Evolutionary conservation across 2,888 invertebrate genomes (phyloP), one percentile per base, ranked within the genome.

Genomic region (Cheilosia urbana): DNA sequence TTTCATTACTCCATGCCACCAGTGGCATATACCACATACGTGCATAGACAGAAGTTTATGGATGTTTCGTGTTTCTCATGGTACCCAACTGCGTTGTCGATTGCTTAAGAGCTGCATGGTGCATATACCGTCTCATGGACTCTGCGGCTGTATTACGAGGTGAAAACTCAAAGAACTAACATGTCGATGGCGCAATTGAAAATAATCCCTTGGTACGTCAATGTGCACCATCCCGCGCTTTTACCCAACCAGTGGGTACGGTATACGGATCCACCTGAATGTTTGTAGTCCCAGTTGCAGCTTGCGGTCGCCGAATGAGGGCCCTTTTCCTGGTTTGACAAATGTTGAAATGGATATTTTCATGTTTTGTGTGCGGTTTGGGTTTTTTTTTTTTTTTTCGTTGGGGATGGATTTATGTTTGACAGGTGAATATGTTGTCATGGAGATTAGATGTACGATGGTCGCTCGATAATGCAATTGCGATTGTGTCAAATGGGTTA

Each of bases 391-490:
- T 11, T 45, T 51, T 53, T 17, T 42, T 5, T 34, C 37, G n/a
- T 4, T 1, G 11, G 9, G 19, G 13, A n/a, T 21, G 83, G 79
- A 83, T 73, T 79, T 47, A 79, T 83, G 82, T 83, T 83, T 78
- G 82, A 83, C 82, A 83, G 82, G 82, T 83, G 82, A 83, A 78
- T 72, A 66, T 72, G 82, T 78, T 78, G 82, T 78, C 66, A 72
- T 40, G 57, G 73, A 57, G 79, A 82, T 82, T 82, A 72, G 78
- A 77, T 76, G 63, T 27, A 69, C 37, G 47, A 45, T 55, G 72
- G 40, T 62, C 11, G 51, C 27, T 37, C 21, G n/a, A 17, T 42
- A 17, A 4, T 51, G 24, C 15, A 21, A 40, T 30, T 63, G 37
- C 45, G 19, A 27, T 66, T 30, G 53, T n/a, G 40, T 66, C 42